Base-by-base conservation (phyloP, 2,797 vertebrate genomes). In the Pipistrellus kuhlii region DNA sequence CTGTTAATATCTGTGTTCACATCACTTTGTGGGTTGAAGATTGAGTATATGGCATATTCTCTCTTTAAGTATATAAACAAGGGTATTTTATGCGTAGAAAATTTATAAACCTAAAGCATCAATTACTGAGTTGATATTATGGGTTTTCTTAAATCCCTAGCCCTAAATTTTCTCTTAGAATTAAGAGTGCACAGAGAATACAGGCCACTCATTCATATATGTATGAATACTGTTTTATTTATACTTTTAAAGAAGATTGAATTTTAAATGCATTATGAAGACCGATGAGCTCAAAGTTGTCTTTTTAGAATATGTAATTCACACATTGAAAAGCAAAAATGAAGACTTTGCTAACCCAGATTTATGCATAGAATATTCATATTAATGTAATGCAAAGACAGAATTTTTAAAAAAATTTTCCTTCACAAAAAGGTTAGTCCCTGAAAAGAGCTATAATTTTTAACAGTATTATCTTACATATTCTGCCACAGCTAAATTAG, bases 171-270 rank as follows among this genome's bases (percentile, higher is more conserved):
- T 38, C 44, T 32, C 27, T 51, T 44, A 75, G 57, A 85, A 64
- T 80, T 90, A 93, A 46, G n/a, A 51, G 55, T 85, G 17, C 62
- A 8, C 17, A 30, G 27, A 69, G 21, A 94, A 84, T 66, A 75
- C 1, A 71, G 20, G 68, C 17, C 15, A 68, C 85, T 25, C 27
- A 48, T 77, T 78, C 21, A 84, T 32, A 78, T 81, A 85, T 77
- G 69, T 88, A 68, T 86, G 44, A 87, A 88, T 81, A 64, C 23
- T 81, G 7, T 72, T 72, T 89, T 93, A 62, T 88, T 88, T 93
- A 55, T 41, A 59, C 41, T 95, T 96, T 94, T 32, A 86, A 84
- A 90, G 90, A 71, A 55, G 59, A 88, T 92, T 95, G 64, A 85
- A 66, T 38, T 88, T 90, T 83, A 90, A 88, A 62, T 66, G 13